Evolutionary conservation across 2,888 invertebrate genomes (phyloP).

Genomic region (Chromoteleia sp.): DNA sequence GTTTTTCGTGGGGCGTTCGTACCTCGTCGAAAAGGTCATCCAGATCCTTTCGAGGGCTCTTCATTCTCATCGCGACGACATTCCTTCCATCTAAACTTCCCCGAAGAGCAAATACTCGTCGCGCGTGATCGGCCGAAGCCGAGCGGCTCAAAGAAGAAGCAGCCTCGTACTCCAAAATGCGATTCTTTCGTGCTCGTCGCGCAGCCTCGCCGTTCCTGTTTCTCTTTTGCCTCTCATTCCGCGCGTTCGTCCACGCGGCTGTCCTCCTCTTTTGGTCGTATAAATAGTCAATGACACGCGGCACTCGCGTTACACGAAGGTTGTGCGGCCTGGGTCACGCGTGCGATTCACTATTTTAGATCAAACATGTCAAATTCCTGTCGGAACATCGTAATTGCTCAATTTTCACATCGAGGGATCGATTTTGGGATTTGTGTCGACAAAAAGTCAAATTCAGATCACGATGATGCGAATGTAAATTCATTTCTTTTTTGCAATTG

Average conservation of each 20-base stretch:
- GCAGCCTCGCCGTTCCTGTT: conserved; percentile 60
- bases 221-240: conserved; percentile 69
- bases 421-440: too few species aligned
- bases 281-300: conserved; percentile 79
- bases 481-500: too few species aligned
- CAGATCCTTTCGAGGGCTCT: conserved; percentile 80
- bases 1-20: conserved; percentile 61
- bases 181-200: conserved; percentile 62
- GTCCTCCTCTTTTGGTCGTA: conserved; percentile 71
- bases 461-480: too few species aligned
- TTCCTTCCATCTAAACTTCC: conserved; percentile 73
- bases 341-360: conserved; percentile 62
- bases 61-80: conserved; percentile 81
- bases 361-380: too few species aligned
- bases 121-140: conserved; percentile 60
- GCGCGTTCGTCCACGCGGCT: conserved; percentile 6
- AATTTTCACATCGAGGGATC: too few species aligned
- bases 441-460: too few species aligned
- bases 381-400: too few species aligned
- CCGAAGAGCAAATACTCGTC: conserved; percentile 66
- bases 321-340: conserved; percentile 75
- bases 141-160: conserved; percentile 50
- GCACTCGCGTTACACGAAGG: conserved; percentile 71
- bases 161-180: conserved; percentile 65
- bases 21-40: conserved; percentile 83